phyloP scores from a whole-genome alignment of 2,797 vertebrate genomes.

The Mus minutoides region DNA sequence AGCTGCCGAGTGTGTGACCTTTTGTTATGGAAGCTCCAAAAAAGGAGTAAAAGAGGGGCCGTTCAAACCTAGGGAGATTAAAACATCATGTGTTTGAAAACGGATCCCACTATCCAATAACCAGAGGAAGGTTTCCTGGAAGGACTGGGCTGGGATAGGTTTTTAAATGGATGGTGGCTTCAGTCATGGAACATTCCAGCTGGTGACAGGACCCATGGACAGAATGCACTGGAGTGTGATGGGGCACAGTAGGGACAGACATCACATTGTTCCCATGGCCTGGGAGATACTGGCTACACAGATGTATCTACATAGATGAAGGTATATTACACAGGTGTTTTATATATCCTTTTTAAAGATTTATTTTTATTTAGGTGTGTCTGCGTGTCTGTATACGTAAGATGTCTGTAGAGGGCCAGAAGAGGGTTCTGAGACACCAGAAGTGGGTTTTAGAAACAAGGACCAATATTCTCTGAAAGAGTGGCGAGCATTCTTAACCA shows the following conservation, averaged over 20 bases:
- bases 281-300: neutral
- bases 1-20: neutral
- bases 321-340: neutral
- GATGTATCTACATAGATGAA: neutral
- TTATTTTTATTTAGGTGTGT: neutral
- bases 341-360: neutral
- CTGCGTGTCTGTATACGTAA: neutral
- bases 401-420: neutral
- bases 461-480: neutral
- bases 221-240: no score
- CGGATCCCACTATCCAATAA: neutral
- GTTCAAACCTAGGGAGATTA: neutral
- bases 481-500: neutral
- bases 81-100: neutral
- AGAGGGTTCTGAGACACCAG: neutral
- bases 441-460: neutral
- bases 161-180: neutral
- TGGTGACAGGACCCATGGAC: neutral
- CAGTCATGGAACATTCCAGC: neutral
- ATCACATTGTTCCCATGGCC: no score
- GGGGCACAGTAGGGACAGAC: neutral
- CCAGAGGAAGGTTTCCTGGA: neutral
- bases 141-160: accelerated
- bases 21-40: neutral
- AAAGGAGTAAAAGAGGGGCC: neutral